Percentiles rank a stretch among this genome's conserved stretches.
These are phyloP conservation scores for Portevinia maculata DNA, from an alignment of 2,888 invertebrate species.

Conservation along the genomic window DNA sequence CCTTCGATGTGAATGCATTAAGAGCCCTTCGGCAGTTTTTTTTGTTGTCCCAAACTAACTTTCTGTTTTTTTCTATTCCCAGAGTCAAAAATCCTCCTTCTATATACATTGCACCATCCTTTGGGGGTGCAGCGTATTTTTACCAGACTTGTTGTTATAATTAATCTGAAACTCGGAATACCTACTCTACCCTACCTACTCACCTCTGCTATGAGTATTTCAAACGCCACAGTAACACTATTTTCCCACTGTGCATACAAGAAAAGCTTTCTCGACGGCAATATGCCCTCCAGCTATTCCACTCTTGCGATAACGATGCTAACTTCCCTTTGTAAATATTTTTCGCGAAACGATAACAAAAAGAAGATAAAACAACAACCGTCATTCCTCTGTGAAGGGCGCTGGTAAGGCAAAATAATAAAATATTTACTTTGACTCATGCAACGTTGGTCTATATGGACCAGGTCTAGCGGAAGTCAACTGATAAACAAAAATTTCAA, in stretches of 20 bases:
- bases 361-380: not conserved
- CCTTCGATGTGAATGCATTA: too few species aligned
- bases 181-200: not conserved
- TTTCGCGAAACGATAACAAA: not conserved
- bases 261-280: slow-evolving; percentile 5
- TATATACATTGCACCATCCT: not conserved
- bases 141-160: not conserved
- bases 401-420: slow-evolving; percentile 37
- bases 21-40: too few species aligned
- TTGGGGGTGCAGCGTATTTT: not conserved
- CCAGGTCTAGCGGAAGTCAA: slow-evolving; percentile 39
- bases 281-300: slow-evolving; percentile 18
- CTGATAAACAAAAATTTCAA: slow-evolving; percentile 14
- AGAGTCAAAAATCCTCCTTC: not conserved
- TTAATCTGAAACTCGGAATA: slow-evolving; percentile 3
- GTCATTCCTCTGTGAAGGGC: slow-evolving; percentile 15
- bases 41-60: too few species aligned
- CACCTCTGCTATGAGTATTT: not conserved
- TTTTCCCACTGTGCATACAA: slow-evolving; percentile 1
- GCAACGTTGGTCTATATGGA: slow-evolving; percentile 22
- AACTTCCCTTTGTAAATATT: slow-evolving; percentile 37
- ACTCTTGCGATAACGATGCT: slow-evolving; percentile 25
- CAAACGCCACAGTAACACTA: slow-evolving; percentile 8
- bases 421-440: slow-evolving; percentile 20
- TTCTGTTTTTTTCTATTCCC: not conserved